Evolutionary conservation across 2,113 vertebrate species (phyloP), one percentile per base, ranked within the genome.

Genomic region (Nothoprocta pentlandii): DNA sequence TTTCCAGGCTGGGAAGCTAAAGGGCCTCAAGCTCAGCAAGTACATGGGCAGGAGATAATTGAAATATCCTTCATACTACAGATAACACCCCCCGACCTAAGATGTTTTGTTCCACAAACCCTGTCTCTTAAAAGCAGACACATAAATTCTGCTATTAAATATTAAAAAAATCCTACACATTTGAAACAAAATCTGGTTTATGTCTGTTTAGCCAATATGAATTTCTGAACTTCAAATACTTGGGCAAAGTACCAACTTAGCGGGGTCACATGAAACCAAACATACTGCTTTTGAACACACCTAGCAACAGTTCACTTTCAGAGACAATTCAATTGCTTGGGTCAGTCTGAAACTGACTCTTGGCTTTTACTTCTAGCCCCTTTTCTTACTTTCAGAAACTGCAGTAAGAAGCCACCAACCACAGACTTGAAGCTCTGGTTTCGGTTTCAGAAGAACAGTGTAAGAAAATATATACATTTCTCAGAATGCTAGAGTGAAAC

Each of bases 11-110:
- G 22, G 28, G 39, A 77, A 90, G 30, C 30, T 23, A 53, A 87
- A 41, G 12, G 3, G 73, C 59, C 59, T 70, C 32, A 28, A 11
- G 71, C 34, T 66, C 44, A 74, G 73, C 42, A 66, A 82, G 53
- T 59, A 75, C 15, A 28, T 4, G 63, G 62, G 25, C 62, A 82
- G 20, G 49, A 20, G 11, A 64, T 25, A 3, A 2, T 23, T 15
- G 34, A 32, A 28, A 75, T 42, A 46, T 58, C 36, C 59, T 79
- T 61, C 19, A 0, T 75, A 78, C 78, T 39, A 66, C 22, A 78
- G 30, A 36, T 59, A 42, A 12, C 12, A 11, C 23, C 4, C 6
- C n/a, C 4, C 2, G 9, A 2, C 22, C 22, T 0, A 0, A 9
- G 17, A n/a, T 14, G 54, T 58, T 63, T 53, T 41, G 54, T 34